Base-by-base conservation (phyloP, 2,888 invertebrate species). In the Tipula unca region DNA sequence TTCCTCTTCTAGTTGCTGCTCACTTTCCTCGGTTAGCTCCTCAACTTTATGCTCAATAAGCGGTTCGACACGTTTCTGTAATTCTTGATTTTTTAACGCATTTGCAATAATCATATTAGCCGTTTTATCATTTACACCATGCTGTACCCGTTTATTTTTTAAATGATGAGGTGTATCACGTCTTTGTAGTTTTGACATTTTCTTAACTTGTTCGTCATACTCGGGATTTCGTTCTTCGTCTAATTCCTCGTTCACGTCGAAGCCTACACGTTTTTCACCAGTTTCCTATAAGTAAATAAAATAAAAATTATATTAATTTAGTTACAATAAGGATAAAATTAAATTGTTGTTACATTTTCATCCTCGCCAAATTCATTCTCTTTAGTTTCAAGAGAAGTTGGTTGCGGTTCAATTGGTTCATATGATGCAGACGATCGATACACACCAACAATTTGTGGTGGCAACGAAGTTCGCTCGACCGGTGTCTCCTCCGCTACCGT, bases 141-240 rank as follows among this genome's bases (percentile, higher is more conserved):
- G 90, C 90, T 94, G 94, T 88, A 99, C 96, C 89, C 99, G 95
- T 91, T 99, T 99, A 93, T 98, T 98, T 94, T 99, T 99, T 90
- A 98, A 94, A 91, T 99, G 99, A 93, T 99, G 99, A 85, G 99
- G 99, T 29, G 99, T 99, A 92, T 99, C 99, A 89, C 99, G 89
- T 88, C 91, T 89, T 87, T 91, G 91, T 86, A 91, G 87, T 87
- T 91, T 91, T 85, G 91, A 91, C 83, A 90, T 87, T 84, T 91
- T 91, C 85, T 90, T 90, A 69, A 90, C 90, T 86, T 90, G 90
- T 86, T 91, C 90, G 48, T 91, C 90, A 3, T 87, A 87, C 84
- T 89, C 86, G 6, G 84, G 90, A 8, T 87, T 85, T 36, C 87
- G 85, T 10, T 87, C 87, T 82, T 88, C 87, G 6, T 87, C 88